Conservation (phyloP, 2,797 vertebrate genomes). For the Miichthys miiuy region DNA sequence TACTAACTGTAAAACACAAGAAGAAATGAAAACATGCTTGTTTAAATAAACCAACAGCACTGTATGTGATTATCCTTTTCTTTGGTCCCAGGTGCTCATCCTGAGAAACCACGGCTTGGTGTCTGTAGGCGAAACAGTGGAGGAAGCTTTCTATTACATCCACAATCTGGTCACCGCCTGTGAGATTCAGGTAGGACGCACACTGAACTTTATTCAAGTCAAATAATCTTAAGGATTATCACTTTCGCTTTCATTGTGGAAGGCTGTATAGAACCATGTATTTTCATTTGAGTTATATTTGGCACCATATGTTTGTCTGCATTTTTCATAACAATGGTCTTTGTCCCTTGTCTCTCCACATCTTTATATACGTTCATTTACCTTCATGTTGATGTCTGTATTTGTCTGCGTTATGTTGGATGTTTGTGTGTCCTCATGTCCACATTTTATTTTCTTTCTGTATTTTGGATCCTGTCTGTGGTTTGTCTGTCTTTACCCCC, state of each 20-base stretch:
- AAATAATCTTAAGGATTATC: background rate
- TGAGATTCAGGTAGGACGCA: conserved; percentile 93
- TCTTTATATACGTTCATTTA: conserved; percentile 42
- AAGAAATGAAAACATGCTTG: background rate
- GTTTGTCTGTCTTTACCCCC: conserved; percentile 17
- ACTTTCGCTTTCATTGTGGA: background rate
- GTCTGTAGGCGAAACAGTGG: conserved; percentile 93
- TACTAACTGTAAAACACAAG: background rate
- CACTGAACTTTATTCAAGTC: conserved; percentile 1
- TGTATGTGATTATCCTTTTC: background rate
- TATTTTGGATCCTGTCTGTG: conserved; percentile 32
- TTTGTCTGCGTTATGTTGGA: conserved; percentile 4
- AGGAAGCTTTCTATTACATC: conserved; percentile 98
- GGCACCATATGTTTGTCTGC: conserved; percentile 37
- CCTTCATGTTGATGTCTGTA: conserved; percentile 27
- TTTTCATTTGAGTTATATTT: conserved; percentile 6
- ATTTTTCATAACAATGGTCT: conserved; percentile 51
- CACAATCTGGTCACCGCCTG: conserved; percentile 96
- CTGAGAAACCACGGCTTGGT: conserved; percentile 97
- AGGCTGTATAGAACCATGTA: conserved; percentile 1
- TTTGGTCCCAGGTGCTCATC: conserved; percentile 90
- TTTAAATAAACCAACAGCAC: too few species aligned
- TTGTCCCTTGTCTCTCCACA: conserved; percentile 45
- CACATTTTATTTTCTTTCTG: conserved; percentile 22
- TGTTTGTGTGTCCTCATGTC: conserved; percentile 15